A percentile compares a stretch with the other conserved stretches of the same genome.
Conservation (phyloP, 2,113 vertebrate species). For the Alexandromys fortis region DNA sequence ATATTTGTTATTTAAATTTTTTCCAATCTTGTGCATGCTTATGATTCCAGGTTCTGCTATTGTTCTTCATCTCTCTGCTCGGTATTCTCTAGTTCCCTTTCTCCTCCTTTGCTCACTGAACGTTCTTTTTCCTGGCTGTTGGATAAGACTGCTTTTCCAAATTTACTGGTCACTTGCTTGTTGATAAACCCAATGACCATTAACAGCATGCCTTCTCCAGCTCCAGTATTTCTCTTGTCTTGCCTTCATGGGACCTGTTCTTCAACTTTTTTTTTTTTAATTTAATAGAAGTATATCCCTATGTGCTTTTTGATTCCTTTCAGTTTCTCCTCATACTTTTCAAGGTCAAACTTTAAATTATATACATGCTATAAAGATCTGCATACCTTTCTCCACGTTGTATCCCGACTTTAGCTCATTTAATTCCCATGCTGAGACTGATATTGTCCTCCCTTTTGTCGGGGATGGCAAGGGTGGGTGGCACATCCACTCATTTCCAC, state of each 20-base stretch:
- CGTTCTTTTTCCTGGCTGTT: no score
- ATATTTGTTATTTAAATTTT: not conserved
- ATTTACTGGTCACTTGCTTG: not conserved
- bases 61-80: not conserved
- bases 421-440: not conserved
- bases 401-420: not conserved
- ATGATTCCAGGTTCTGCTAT: not conserved
- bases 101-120: not conserved
- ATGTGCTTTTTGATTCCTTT: not conserved
- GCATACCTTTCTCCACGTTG: rapidly evolving
- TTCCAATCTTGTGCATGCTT: not conserved
- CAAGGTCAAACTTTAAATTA: not conserved
- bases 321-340: not conserved
- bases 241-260: not conserved
- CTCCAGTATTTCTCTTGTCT: not conserved
- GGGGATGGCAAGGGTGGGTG: not conserved
- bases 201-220: not conserved
- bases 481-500: not conserved
- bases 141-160: not conserved
- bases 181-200: not conserved
- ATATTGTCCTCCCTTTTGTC: not conserved
- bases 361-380: not conserved
- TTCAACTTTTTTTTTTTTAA: not conserved
- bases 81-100: not conserved
- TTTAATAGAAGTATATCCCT: not conserved